Conservation (phyloP, 92 coral and sea anemone species). For the Epizoanthus stellaris region DNA sequence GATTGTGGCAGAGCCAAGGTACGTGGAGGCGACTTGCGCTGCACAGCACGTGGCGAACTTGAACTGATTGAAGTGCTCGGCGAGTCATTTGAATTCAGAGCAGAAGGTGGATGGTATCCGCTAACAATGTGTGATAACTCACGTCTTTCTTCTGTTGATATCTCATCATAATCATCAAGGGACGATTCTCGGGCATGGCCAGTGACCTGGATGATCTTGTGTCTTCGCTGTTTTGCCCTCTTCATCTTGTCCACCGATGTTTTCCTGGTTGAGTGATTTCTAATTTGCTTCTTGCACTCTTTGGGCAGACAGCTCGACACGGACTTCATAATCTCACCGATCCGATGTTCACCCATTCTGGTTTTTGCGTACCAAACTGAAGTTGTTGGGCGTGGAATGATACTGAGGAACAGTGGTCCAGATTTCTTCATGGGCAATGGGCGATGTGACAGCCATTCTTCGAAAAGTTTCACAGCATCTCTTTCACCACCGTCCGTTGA, state of each 20-base stretch:
- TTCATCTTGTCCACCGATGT: conserved; percentile 56
- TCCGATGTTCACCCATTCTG: conserved; percentile 57
- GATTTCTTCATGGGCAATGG: conserved; percentile 43
- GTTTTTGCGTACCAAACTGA: conserved; percentile 23
- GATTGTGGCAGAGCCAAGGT: background rate
- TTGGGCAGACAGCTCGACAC: conserved; percentile 44
- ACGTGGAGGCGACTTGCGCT: too few relatives aligned
- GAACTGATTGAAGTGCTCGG: too few relatives aligned
- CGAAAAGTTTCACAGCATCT: conserved; percentile 57
- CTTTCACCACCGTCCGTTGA: conserved; percentile 59
- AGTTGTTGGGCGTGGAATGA: conserved; percentile 37
- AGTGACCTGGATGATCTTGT: conserved; percentile 44
- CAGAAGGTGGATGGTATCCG: conserved; percentile 5
- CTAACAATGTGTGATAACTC: conserved; percentile 61
- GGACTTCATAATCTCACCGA: conserved; percentile 60
- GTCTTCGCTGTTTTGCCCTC: conserved; percentile 49
- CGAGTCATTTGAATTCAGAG: too few relatives aligned
- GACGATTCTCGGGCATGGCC: conserved; percentile 60
- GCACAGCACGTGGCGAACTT: too few relatives aligned
- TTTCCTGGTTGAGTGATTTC: conserved; percentile 43
- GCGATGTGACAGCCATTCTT: conserved; percentile 42
- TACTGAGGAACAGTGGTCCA: conserved; percentile 41
- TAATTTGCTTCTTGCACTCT: conserved; percentile 16
- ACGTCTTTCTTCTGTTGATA: conserved; percentile 45
- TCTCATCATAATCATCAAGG: conserved; percentile 60